Evolutionary conservation across 2,113 vertebrate species (phyloP).

Genomic region (Aix galericulata): DNA sequence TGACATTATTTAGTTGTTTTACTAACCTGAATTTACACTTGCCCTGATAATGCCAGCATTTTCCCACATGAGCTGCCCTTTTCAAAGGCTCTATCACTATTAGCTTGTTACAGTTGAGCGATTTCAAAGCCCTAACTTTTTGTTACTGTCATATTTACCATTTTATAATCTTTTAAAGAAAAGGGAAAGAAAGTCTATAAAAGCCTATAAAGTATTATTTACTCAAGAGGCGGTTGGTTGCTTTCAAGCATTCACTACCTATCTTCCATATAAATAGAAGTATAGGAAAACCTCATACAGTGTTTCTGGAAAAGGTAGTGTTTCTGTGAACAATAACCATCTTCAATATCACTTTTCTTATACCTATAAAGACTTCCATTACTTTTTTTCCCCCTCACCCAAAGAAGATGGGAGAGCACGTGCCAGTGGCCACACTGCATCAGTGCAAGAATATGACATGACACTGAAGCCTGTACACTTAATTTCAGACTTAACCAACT

Average conservation of each 20-base stretch:
- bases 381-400: not conserved
- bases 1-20: not conserved
- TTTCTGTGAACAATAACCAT: not conserved
- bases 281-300: not conserved
- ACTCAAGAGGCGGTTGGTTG: not conserved
- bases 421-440: not conserved
- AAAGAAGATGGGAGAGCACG: fast-evolving
- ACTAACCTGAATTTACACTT: not conserved
- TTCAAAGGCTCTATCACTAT: not conserved
- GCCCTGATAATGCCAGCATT: not conserved
- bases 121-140: not conserved
- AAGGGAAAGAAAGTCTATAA: not conserved
- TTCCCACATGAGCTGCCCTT: not conserved
- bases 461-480: not conserved
- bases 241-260: not conserved
- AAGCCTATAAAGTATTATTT: constrained; percentile 43
- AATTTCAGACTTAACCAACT: not conserved
- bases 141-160: not conserved
- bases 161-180: constrained; percentile 21
- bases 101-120: not conserved
- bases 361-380: not conserved
- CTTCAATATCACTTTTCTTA: not conserved
- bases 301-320: not conserved
- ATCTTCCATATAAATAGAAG: not conserved
- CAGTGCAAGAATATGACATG: too few relatives aligned